These are phyloP conservation scores for Petaurus breviceps DNA, from an alignment of 2,113 vertebrate species.

Conservation along the genomic window DNA sequence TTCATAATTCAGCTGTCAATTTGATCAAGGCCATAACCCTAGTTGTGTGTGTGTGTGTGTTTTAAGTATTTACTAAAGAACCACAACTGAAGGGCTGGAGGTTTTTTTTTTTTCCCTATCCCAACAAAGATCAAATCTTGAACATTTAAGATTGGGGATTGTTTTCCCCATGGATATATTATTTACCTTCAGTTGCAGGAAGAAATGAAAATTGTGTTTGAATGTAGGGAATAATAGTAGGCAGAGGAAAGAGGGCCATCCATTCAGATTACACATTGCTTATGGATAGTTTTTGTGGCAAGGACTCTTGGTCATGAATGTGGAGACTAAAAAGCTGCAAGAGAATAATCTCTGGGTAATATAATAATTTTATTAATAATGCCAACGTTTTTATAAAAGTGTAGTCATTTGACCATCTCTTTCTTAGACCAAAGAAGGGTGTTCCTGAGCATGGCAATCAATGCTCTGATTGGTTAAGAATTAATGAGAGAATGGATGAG, in stretches of 20 bases:
- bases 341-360: not conserved
- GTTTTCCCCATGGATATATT: slow-evolving; percentile 53
- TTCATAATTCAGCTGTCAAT: slow-evolving; percentile 46
- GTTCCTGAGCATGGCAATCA: not conserved
- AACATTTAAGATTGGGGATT: slow-evolving; percentile 45
- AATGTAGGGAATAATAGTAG: not conserved
- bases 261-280: not conserved
- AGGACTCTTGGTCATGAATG: not conserved
- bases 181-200: slow-evolving; percentile 25
- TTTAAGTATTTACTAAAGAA: slow-evolving; percentile 52
- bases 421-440: not conserved
- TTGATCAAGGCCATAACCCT: slow-evolving; percentile 51
- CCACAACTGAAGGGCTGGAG: slow-evolving; percentile 49
- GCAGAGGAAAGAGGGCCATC: not conserved
- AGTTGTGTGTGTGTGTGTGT: no score
- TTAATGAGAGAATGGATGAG: not conserved
- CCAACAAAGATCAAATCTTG: slow-evolving; percentile 44
- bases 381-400: no score
- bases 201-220: slow-evolving; percentile 3
- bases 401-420: not conserved
- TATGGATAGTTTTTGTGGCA: not conserved
- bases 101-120: not conserved
- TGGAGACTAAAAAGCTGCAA: not conserved
- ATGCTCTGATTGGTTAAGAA: not conserved
- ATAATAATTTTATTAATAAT: not conserved